Evolutionary conservation across 2,888 invertebrate genomes (phyloP).

Genomic region (Hydrotaea cyrtoneurina): DNA sequence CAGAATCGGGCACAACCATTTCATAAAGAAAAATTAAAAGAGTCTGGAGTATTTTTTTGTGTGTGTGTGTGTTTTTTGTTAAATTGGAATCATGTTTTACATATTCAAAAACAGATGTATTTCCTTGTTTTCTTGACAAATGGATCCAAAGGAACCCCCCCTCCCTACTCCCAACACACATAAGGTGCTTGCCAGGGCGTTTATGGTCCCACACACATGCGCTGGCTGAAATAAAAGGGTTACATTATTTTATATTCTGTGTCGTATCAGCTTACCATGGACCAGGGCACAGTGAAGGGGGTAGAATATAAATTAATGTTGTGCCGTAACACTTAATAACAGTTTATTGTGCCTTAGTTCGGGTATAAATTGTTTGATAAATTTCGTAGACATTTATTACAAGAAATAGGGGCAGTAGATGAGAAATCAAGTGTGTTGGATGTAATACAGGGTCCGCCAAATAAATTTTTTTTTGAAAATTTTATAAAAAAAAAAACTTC

Average conservation of each 20-base stretch:
- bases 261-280: not conserved
- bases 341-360: not conserved
- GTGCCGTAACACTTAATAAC: not conserved
- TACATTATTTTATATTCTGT: not conserved
- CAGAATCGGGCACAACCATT: too few relatives aligned
- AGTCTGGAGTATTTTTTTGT: not conserved
- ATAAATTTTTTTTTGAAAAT: too few relatives aligned
- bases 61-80: not conserved
- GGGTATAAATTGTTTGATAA: not conserved
- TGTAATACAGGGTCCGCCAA: too few relatives aligned
- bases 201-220: not conserved
- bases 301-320: not conserved
- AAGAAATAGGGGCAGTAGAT: too few relatives aligned
- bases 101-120: constrained; percentile 12
- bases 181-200: not conserved
- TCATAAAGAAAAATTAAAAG: not conserved
- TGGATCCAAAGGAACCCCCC: not conserved
- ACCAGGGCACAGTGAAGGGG: not conserved
- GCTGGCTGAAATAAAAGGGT: not conserved
- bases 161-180: not conserved
- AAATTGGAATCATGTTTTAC: not conserved
- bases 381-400: too few relatives aligned
- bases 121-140: not conserved
- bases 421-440: too few relatives aligned
- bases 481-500: too few relatives aligned